Percentiles rank a stretch among this genome's conserved stretches.
These are phyloP conservation scores for Pheosia gnoma DNA, from an alignment of 2,888 invertebrate genomes.

Conservation along the genomic window DNA sequence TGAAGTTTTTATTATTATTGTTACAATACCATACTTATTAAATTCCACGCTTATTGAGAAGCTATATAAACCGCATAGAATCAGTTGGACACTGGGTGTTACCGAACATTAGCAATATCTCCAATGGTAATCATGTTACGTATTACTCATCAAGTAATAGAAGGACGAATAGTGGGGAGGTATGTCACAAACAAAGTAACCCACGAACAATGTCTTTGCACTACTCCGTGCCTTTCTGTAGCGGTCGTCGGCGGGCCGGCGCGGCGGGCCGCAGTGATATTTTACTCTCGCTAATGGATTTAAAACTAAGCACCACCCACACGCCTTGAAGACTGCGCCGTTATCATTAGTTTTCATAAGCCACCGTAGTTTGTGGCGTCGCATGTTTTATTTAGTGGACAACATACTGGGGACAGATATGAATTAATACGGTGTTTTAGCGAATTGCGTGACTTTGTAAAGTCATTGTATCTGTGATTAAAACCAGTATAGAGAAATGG, in stretches of 20 bases:
- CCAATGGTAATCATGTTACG: too few relatives aligned
- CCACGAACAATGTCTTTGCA: background rate
- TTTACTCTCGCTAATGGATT: conserved; percentile 60
- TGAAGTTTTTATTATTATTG: too few relatives aligned
- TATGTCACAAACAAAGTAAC: too few relatives aligned
- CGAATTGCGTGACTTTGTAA: background rate
- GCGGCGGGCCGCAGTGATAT: conserved; percentile 38
- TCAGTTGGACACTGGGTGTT: too few relatives aligned
- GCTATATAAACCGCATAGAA: too few relatives aligned
- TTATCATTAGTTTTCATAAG: conserved; percentile 39
- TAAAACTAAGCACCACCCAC: conserved; percentile 45
- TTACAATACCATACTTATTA: too few relatives aligned
- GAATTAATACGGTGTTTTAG: conserved; percentile 16
- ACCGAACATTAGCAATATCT: too few relatives aligned
- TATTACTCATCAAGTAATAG: too few relatives aligned
- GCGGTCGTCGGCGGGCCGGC: conserved; percentile 26
- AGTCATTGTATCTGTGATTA: too few relatives aligned
- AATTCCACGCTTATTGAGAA: too few relatives aligned
- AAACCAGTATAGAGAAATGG: too few relatives aligned
- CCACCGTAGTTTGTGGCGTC: conserved; percentile 23
- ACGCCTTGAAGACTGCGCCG: conserved; percentile 23
- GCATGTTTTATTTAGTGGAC: conserved; percentile 36
- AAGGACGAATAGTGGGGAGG: too few relatives aligned
- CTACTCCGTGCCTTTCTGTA: background rate
- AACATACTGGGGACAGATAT: conserved; percentile 22